A percentile compares a stretch with the other conserved stretches of the same genome.
These are phyloP conservation scores for Cataglyphis cursor DNA, from an alignment of 2,888 invertebrate genomes.

Conservation along the genomic window DNA sequence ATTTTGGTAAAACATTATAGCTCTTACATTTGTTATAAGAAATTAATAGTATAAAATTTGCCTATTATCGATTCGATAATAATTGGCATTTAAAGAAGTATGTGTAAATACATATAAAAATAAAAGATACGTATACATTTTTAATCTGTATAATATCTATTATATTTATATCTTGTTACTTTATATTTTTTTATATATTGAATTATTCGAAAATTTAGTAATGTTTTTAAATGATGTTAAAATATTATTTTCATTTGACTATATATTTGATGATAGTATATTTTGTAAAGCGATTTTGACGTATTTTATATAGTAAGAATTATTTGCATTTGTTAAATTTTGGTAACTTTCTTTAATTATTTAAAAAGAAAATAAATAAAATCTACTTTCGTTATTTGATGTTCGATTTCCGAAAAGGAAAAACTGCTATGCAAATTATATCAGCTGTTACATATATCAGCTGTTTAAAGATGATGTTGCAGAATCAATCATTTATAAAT, in stretches of 20 bases:
- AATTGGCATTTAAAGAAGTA: no score
- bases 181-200: neutral
- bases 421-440: no score
- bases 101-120: no score
- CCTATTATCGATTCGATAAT: no score
- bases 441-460: no score
- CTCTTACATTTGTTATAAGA: no score
- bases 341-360: neutral
- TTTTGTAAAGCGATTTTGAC: neutral
- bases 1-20: no score
- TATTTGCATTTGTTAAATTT: neutral
- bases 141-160: no score
- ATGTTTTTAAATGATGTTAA: neutral
- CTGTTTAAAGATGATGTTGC: no score
- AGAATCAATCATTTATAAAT: neutral
- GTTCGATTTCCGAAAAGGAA: no score
- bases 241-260: neutral
- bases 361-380: neutral
- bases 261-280: neutral
- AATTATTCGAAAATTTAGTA: neutral
- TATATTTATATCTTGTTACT: neutral
- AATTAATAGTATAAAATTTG: no score
- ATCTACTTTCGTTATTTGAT: neutral
- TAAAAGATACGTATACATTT: no score
- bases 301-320: neutral